Evolutionary conservation across 2,888 invertebrate genomes (phyloP), one percentile per base, ranked within the genome.

Genomic region (Drosophila anceps): DNA sequence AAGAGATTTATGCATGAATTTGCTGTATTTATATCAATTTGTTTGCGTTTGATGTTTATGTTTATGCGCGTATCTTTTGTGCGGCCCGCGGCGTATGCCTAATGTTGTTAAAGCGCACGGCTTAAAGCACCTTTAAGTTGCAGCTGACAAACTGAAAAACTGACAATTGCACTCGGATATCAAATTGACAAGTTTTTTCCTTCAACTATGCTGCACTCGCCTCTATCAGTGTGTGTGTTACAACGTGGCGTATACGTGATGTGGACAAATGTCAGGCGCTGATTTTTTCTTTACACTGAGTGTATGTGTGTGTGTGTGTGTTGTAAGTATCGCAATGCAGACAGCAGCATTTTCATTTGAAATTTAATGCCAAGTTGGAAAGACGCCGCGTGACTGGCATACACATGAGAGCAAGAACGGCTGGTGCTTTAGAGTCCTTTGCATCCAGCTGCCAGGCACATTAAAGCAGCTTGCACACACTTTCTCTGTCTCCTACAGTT

Each of bases 331-430:
- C 78, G 66, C 68, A 84, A 73, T 88, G 84, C 88, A 90, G 84
- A 90, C 85, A 82, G 90, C 88, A 90, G 84, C 88, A 79, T 90
- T 84, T 84, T 84, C 90, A 84, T 84, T 84, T 88, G 88, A 84
- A 84, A 84, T 90, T 90, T 88, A 84, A 84, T 90, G 88, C 84
- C 80, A 68, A 76, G 69, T 79, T 84, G 79, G 90, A 73, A 81
- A 87, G 88, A 78, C 68, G 85, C 67, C 80, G 88, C 90, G 88
- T 90, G 84, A 77, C 73, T 70, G 53, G 88, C 72, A 84, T 90
- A 82, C 77, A 79, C 27, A 78, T 54, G 67, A 76, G 48, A 39
- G 27, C 39, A 9, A n/a, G 39, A 31, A 12, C 46, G 39, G 27
- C 37, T 50, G 70, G 10, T 41, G 48, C n/a, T 53, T 37, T 37